Conservation (phyloP, 2,888 invertebrate species). For the Eristalis arbustorum region DNA sequence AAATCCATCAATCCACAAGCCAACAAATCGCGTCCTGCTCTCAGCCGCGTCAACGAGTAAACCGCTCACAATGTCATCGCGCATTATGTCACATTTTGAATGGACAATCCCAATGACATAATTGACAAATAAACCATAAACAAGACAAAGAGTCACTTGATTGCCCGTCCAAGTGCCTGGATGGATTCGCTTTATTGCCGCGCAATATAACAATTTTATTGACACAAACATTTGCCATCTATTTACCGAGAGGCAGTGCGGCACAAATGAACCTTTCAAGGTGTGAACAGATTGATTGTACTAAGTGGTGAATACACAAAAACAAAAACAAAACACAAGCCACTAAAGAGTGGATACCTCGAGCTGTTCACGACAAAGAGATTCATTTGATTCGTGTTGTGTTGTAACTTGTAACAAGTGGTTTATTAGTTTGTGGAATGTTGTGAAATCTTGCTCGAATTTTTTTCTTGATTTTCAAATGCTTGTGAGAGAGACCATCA, state of each 20-base stretch:
- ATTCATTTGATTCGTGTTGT: background rate
- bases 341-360: background rate
- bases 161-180: background rate
- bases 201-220: slow-evolving; percentile 10
- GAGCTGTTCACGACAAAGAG: background rate
- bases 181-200: slow-evolving; percentile 5
- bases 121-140: background rate
- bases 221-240: slow-evolving; percentile 19
- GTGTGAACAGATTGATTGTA: slow-evolving; percentile 19
- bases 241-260: slow-evolving; percentile 8
- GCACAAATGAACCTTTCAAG: background rate
- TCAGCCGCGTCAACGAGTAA: background rate
- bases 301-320: background rate
- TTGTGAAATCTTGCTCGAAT: background rate
- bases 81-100: background rate
- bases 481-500: background rate
- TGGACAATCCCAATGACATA: background rate
- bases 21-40: background rate
- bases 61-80: background rate
- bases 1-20: too few relatives aligned
- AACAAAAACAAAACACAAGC: background rate
- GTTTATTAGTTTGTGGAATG: background rate
- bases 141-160: background rate
- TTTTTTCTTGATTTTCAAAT: background rate
- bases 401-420: background rate